Conservation (phyloP, 2,888 invertebrate genomes). For the Pteria penguin region DNA sequence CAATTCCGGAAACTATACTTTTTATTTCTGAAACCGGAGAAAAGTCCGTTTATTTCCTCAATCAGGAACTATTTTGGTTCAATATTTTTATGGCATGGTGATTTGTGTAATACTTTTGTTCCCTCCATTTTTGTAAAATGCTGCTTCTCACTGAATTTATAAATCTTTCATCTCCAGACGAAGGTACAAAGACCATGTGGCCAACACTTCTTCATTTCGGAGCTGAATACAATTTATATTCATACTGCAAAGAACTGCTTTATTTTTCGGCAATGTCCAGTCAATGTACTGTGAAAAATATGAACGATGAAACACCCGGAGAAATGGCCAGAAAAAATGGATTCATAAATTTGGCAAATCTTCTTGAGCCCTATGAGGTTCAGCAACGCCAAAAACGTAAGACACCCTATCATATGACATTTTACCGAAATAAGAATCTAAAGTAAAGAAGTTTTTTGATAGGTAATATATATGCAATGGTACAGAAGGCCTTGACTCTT, state of each 20-base stretch:
- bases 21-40: too few relatives aligned
- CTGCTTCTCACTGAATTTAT: conserved; percentile 10
- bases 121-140: background rate
- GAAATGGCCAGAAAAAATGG: conserved; percentile 20
- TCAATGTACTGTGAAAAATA: conserved; percentile 1
- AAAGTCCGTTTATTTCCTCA: too few relatives aligned
- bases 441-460: too few relatives aligned
- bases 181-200: conserved; percentile 14
- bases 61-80: too few relatives aligned
- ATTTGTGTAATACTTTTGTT: too few relatives aligned
- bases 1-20: too few relatives aligned
- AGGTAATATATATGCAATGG: too few relatives aligned
- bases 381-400: conserved; percentile 9
- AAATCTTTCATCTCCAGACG: background rate
- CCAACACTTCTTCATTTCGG: conserved; percentile 38
- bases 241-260: conserved; percentile 29
- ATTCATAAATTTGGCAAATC: background rate
- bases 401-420: too few relatives aligned
- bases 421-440: too few relatives aligned
- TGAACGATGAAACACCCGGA: conserved; percentile 16
- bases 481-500: too few relatives aligned
- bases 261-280: conserved; percentile 25
- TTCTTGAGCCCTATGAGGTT: conserved; percentile 3
- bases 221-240: conserved; percentile 24
- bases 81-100: too few relatives aligned